Conservation (phyloP, 1,140 invertebrate species). For the Aphelinus atriplicis region DNA sequence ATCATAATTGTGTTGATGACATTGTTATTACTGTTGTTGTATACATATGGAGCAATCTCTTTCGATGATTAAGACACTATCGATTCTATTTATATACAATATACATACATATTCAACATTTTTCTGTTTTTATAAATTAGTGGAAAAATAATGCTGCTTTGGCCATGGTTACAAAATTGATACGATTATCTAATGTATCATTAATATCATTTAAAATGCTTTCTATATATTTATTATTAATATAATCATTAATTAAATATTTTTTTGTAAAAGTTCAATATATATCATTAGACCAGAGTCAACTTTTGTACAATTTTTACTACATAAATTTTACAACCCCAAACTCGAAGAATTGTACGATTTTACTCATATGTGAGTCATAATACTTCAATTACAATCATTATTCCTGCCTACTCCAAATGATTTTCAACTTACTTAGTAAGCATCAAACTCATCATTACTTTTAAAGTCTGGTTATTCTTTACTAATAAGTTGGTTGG, state of each 20-base stretch:
- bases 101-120: slow-evolving; percentile 37
- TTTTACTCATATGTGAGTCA: slow-evolving; percentile 10
- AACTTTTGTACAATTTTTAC: neutral
- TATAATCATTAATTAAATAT: slow-evolving; percentile 35
- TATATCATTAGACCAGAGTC: no score
- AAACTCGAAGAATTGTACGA: slow-evolving; percentile 15
- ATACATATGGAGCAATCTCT: slow-evolving; percentile 40
- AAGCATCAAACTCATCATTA: slow-evolving; percentile 38
- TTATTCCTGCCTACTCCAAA: neutral
- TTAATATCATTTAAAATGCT: slow-evolving; percentile 15
- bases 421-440: slow-evolving; percentile 38
- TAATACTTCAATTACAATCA: slow-evolving; percentile 25
- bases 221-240: no score
- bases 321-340: slow-evolving; percentile 1
- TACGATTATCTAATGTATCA: slow-evolving; percentile 45
- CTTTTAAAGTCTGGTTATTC: slow-evolving; percentile 40
- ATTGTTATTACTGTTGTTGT: slow-evolving; percentile 5
- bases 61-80: slow-evolving; percentile 34
- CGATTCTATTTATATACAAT: slow-evolving; percentile 42
- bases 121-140: slow-evolving; percentile 57
- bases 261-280: slow-evolving; percentile 49
- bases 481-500: slow-evolving; percentile 27
- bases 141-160: slow-evolving; percentile 67
- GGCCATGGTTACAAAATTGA: slow-evolving; percentile 59
- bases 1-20: slow-evolving; percentile 22